Base-by-base conservation (phyloP, 1,140 invertebrate species). In the Aphelinus atriplicis region DNA sequence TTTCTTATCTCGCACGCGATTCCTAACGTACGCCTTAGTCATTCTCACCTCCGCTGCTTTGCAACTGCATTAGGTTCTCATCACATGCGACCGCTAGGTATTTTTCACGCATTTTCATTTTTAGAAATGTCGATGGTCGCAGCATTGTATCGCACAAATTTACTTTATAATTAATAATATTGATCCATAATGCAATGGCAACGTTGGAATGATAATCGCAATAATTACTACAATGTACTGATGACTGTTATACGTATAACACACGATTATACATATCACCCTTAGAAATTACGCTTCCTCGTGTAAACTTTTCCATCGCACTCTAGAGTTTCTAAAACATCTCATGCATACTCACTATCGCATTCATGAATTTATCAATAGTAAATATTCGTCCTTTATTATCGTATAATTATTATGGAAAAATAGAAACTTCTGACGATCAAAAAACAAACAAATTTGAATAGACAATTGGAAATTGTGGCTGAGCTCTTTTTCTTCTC, bases 341-440 rank as follows among this genome's bases (percentile, higher is more conserved):
- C 51, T 53, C 68, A 45, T 7, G 42, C 73, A 66, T 75, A 56
- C 5, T 51, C 48, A 75, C 78, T 70, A 46, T 78, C 68, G 69
- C 58, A 70, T 42, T 77, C 9, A 46, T 66, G 68, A 73, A 73
- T 71, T 67, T 77, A 66, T 68, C 80, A 42, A 67, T 84, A 85
- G 79, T 85, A 83, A 84, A 84, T 85, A 86, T 87, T 87, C 81
- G 77, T 83, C 73, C 80, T 80, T 86, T 86, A 84, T 84, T 78
- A 64, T 64, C 53, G 4, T 64, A 69, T 56, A 57, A 9, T 6
- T 76, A 85, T 84, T 86, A 88, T 87, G 85, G 84, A 88, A 88
- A 87, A 88, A 88, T 88, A 88, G 87, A 88, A 88, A 87, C 84
- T 87, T 87, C 82, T 87, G 85, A 87, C 81, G 87, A 85, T 87